Evolutionary conservation across 2,888 invertebrate species (phyloP).

Genomic region (Zonitis immaculata): DNA sequence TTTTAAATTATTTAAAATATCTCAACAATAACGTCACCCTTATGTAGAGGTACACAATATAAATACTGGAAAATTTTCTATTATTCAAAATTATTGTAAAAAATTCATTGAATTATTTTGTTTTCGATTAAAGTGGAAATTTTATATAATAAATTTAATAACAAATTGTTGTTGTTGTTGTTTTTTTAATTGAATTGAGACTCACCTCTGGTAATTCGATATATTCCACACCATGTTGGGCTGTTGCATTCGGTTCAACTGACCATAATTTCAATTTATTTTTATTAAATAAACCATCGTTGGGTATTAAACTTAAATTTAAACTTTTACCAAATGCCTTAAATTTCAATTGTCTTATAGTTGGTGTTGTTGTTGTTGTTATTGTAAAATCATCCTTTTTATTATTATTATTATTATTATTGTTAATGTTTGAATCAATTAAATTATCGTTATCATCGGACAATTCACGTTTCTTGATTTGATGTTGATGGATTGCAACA

Average conservation of each 20-base stretch:
- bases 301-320: slow-evolving; percentile 69
- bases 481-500: slow-evolving; percentile 63
- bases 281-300: slow-evolving; percentile 71
- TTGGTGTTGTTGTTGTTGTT: slow-evolving; percentile 54
- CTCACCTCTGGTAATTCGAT: slow-evolving; percentile 72
- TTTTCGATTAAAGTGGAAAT: no score
- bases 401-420: slow-evolving; percentile 36
- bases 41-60: no score
- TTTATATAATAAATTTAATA: no score
- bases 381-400: slow-evolving; percentile 47
- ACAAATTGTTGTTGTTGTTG: no score
- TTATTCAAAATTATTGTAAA: no score
- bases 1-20: no score
- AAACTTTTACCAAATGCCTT: slow-evolving; percentile 76
- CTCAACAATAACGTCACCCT: no score
- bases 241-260: slow-evolving; percentile 70
- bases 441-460: slow-evolving; percentile 25
- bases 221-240: slow-evolving; percentile 74
- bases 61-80: no score
- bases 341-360: slow-evolving; percentile 64
- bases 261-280: slow-evolving; percentile 77
- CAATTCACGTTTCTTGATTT: background rate
- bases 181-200: no score
- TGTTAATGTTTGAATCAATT: slow-evolving; percentile 39
- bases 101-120: no score